Base-by-base conservation (phyloP, 1,140 invertebrate species). In the Drosophila suzukii region DNA sequence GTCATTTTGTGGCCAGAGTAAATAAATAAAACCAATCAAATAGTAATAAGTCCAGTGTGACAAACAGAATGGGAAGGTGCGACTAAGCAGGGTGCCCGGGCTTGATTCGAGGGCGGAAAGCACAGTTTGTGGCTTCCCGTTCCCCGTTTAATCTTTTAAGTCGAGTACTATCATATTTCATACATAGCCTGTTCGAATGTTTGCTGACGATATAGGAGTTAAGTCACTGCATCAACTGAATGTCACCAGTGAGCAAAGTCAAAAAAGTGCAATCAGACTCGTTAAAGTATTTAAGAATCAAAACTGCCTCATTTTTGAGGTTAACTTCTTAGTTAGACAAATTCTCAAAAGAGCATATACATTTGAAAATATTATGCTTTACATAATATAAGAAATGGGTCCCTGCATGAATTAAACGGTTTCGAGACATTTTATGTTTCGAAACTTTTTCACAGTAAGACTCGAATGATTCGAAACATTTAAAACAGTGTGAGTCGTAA, bases 21-120 rank as follows among this genome's bases (percentile, higher is more conserved):
- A 85, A 86, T 71, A 86, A 81, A 78, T 65, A 59, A 62, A 70
- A 63, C 67, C 72, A 86, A 81, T 86, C 47, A 81, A 86, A 75
- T 58, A 62, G 63, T 71, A 81, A 81, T 62, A 80, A 70, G 74
- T 83, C 67, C 53, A 65, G 32, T 36, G 24, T 59, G 49, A 56
- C 78, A 67, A 55, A 15, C 24, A 43, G 17, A 60, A 38, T 8
- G 20, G 20, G 17, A 51, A 65, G 59, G 46, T 56, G 68, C 8
- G 17, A 32, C 41, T 13, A n/a, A 6, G 39, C 55, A 12, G 34
- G 30, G 20, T 24, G 27, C 36, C n/a, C 11, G 10, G 32, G 6
- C 10, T 24, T 32, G 24, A 20, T 11, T 8, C 41, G 65, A 36
- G 56, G 44, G 57, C 32, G 8, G 74, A 5, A 13, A 36, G 13